Evolutionary conservation across 1,140 invertebrate genomes (phyloP), one percentile per base, ranked within the genome.

Genomic region (Drosophila ironensis): DNA sequence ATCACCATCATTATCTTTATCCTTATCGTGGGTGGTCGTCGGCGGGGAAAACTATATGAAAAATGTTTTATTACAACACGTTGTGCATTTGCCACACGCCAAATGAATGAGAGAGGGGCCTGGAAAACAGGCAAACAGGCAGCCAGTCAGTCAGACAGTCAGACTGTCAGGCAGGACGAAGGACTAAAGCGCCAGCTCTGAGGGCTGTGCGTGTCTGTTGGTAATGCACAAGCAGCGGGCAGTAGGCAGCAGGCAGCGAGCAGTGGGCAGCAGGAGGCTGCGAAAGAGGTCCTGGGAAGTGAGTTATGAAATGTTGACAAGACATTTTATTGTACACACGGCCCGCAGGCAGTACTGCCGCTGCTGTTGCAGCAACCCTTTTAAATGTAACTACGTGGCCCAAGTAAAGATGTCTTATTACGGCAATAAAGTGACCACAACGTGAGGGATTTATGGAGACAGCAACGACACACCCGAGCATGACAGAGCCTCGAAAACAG

Each of bases 241-340:
- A 11, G 11, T 8, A 2, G 20, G 20, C 20, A 2, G 2, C 16
- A 14, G 51, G 12, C 3, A 27, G 14, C 7, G 41, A 24, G 33
- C 38, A 40, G 57, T 56, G 24, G 35, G 30, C 16, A n/a, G n/a
- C 24, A 6, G 47, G 4, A n/a, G 30, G 40, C 11, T 7, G 12
- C 6, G 11, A 19, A 22, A 19, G 1, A 20, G 19, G 46, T n/a
- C 4, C 0, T 4, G 9, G 30, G 12, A 80, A 86, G 80, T 84
- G 80, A 84, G 80, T 84, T 84, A 80, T 84, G 78, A 84, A 86
- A 84, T 78, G 80, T 86, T 86, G 80, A 84, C 78, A 84, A 86
- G 80, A 84, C 80, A 86, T 82, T 82, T 82, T 82, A 82, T 82
- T 82, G 73, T 56, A 82, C 12, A 63, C 14, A 72, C 52, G 44